These are phyloP conservation scores for Odocoileus virginianus DNA, from an alignment of 2,113 vertebrate genomes.

Conservation along the genomic window DNA sequence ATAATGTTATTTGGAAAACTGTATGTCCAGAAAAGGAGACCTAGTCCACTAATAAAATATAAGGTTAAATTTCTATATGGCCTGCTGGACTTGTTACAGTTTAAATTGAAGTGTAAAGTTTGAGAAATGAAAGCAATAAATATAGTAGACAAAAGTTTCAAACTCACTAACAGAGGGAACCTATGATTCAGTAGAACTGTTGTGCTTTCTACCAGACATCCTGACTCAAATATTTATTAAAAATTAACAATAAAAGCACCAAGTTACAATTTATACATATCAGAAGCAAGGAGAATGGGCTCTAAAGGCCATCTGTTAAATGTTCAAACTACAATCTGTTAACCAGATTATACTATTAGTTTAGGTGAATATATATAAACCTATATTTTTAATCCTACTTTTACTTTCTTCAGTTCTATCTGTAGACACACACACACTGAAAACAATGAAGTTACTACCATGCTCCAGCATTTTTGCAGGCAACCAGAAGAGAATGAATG, in stretches of 20 bases:
- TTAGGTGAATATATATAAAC: background rate
- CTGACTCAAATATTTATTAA: background rate
- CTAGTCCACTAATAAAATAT: background rate
- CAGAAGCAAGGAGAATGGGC: background rate
- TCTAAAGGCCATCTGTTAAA: background rate
- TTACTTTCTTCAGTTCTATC: background rate
- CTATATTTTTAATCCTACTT: background rate
- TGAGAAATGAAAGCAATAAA: background rate
- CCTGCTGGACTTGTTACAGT: background rate
- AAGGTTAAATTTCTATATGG: background rate
- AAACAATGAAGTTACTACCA: slow-evolving; percentile 83
- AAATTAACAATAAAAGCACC: background rate
- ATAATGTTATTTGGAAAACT: background rate
- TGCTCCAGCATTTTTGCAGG: slow-evolving; percentile 93
- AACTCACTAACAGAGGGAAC: background rate
- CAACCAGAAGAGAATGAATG: slow-evolving; percentile 97
- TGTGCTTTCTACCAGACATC: background rate
- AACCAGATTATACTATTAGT: background rate
- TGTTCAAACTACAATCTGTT: background rate
- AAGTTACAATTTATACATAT: background rate
- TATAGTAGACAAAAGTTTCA: background rate
- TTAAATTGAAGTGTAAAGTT: background rate
- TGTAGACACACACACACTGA: background rate
- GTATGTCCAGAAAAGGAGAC: background rate
- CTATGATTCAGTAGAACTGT: background rate